These are phyloP conservation scores for Hypena proboscidalis DNA, from an alignment of 2,888 invertebrate species.

Conservation along the genomic window DNA sequence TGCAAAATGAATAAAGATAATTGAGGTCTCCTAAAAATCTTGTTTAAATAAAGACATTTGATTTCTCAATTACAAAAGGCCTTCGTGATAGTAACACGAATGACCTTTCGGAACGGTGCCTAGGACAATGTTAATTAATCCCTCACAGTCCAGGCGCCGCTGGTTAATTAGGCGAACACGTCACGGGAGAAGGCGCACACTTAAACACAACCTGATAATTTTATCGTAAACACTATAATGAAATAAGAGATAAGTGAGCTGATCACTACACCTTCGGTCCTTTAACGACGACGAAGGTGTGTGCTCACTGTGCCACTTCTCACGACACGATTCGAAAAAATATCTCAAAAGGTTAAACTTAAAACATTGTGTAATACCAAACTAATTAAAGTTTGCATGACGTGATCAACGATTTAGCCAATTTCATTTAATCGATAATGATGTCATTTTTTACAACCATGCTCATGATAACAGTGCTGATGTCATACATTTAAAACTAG, in stretches of 20 bases:
- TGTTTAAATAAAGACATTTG: no score
- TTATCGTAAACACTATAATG: slow-evolving; percentile 54
- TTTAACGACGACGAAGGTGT: slow-evolving; percentile 6
- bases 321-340: slow-evolving; percentile 27
- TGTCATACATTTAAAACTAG: slow-evolving; percentile 66
- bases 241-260: slow-evolving; percentile 52
- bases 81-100: slow-evolving; percentile 52
- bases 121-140: slow-evolving; percentile 53
- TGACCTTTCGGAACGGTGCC: slow-evolving; percentile 48
- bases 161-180: slow-evolving; percentile 43
- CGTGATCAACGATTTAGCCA: slow-evolving; percentile 46
- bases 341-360: slow-evolving; percentile 16
- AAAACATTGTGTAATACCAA: slow-evolving; percentile 11
- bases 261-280: slow-evolving; percentile 36
- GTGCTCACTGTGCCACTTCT: slow-evolving; percentile 19
- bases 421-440: slow-evolving; percentile 63
- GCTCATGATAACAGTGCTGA: slow-evolving; percentile 55
- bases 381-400: slow-evolving; percentile 28
- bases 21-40: no score
- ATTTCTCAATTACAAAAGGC: slow-evolving; percentile 50
- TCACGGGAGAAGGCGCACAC: slow-evolving; percentile 29
- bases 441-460: slow-evolving; percentile 58
- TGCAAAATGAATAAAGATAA: no score
- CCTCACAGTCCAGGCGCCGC: slow-evolving; percentile 26
- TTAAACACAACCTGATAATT: slow-evolving; percentile 43